Evolutionary conservation across 2,113 vertebrate species (phyloP).

Genomic region (Coreoperca whiteheadi): DNA sequence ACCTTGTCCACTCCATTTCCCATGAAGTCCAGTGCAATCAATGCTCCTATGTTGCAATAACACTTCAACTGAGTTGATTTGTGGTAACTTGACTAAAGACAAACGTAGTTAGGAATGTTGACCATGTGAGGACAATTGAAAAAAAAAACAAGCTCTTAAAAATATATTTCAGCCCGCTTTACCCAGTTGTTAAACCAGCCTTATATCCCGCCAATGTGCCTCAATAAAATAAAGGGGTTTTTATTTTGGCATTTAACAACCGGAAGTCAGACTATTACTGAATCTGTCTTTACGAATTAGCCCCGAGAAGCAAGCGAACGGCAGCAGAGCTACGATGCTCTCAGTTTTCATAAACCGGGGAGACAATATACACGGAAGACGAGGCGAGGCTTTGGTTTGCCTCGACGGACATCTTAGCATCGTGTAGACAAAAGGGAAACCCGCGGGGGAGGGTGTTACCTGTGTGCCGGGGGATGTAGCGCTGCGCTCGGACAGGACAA

Average conservation of each 20-base stretch:
- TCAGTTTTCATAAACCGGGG: conserved; percentile 14
- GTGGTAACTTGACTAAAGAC: too few relatives aligned
- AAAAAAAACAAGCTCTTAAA: background rate
- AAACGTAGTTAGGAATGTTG: too few relatives aligned
- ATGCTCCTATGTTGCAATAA: too few relatives aligned
- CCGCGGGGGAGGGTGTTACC: conserved; percentile 9
- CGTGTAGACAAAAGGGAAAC: background rate
- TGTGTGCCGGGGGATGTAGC: conserved; percentile 14
- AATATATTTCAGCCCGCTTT: background rate
- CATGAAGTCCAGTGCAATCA: background rate
- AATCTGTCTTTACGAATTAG: accelerated
- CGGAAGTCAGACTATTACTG: background rate
- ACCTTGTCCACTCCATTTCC: background rate
- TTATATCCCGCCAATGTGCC: background rate
- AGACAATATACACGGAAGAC: conserved; percentile 8
- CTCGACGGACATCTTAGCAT: conserved; percentile 12
- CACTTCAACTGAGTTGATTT: background rate
- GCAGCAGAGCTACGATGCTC: conserved; percentile 35
- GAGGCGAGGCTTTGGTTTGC: background rate
- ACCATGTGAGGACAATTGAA: background rate
- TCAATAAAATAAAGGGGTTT: background rate
- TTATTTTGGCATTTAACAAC: conserved; percentile 40
- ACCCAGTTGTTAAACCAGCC: background rate
- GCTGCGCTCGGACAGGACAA: conserved; percentile 54
- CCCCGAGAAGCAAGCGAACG: background rate